Percentiles rank a stretch among this genome's conserved stretches.
Conservation (phyloP, 2,113 vertebrate genomes). For the Oryzias celebensis region DNA sequence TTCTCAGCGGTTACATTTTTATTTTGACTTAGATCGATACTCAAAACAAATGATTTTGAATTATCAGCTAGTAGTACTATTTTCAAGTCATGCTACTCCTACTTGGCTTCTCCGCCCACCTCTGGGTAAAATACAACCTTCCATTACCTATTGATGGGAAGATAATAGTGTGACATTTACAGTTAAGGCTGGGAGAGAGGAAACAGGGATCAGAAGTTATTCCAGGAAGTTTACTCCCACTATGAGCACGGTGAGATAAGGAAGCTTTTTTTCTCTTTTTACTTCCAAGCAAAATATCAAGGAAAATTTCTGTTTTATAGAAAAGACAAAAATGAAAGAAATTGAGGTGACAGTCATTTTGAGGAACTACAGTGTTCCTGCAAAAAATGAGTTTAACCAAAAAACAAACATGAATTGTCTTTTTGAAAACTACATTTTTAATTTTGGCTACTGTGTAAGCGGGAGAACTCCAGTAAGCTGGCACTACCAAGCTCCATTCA, state of each 20-base stretch:
- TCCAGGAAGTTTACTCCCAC: slow-evolving; percentile 68
- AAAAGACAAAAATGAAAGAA: too few relatives aligned
- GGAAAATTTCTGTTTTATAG: too few relatives aligned
- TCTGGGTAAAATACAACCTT: slow-evolving; percentile 18
- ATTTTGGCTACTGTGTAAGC: slow-evolving; percentile 6
- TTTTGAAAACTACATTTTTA: neutral
- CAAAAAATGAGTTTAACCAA: too few relatives aligned
- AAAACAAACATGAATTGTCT: too few relatives aligned
- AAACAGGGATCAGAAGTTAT: slow-evolving; percentile 52
- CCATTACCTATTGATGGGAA: slow-evolving; percentile 20
- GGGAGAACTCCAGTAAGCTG: neutral
- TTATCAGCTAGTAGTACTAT: too few relatives aligned
- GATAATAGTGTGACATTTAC: slow-evolving; percentile 29
- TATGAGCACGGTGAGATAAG: slow-evolving; percentile 49
- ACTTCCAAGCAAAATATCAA: neutral
- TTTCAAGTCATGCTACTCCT: too few relatives aligned
- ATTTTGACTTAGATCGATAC: too few relatives aligned
- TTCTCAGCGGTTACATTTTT: too few relatives aligned
- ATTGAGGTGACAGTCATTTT: too few relatives aligned
- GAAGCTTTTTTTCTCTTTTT: slow-evolving; percentile 17
- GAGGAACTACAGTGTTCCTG: too few relatives aligned
- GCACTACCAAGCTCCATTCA: neutral
- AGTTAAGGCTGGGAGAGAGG: slow-evolving; percentile 26
- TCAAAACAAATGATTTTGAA: too few relatives aligned
- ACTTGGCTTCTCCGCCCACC: neutral